Base-by-base conservation (phyloP, 2,113 vertebrate species). In the Thermophis baileyi region DNA sequence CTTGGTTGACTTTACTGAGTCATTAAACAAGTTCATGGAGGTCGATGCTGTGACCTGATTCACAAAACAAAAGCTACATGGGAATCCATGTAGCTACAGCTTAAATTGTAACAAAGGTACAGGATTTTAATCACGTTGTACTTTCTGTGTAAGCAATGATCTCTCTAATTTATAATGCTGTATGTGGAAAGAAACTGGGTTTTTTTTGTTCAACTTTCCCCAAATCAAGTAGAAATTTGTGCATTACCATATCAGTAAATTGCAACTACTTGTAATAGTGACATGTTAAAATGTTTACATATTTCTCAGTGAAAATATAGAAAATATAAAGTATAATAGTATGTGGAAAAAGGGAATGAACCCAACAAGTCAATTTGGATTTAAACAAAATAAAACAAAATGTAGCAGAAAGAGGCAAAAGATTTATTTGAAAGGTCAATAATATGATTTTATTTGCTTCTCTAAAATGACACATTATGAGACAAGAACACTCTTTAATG, bases 391-490 rank as follows among this genome's bases (percentile, higher is more conserved):
- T 35, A 16, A 35, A 69, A 69, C 30, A 74, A 63, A 24, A 30
- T 35, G 9, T 8, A 91, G 0, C 94, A 88, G 81, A 94, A 95
- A 63, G 16, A 60, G 8, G 95, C 49, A 55, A 95, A 94, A n/a
- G 0, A 7, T 90, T 60, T 51, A 44, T 91, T 44, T 81, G 44
- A 93, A 85, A 18, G 92, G 94, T 93, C 88, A 94, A 95, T 94
- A 30, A 93, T 69, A 81, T 16, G 8, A 40, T 51, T 91, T 94
- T 22, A 50, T 16, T 91, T 93, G 87, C 47, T n/a, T 49, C 10
- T 92, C 91, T 94, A 94, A 95, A 94, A 92, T 92, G 89, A 92
- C 5, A 47, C 4, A 55, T 47, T 91, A 12, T 90, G 88, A 93
- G 1, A 35, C 87, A 90, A 4, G 86, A 40, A 87, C 60, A 54